phyloP scores from a whole-genome alignment of 2,888 invertebrate species.

The Cataglyphis altisquamis region DNA sequence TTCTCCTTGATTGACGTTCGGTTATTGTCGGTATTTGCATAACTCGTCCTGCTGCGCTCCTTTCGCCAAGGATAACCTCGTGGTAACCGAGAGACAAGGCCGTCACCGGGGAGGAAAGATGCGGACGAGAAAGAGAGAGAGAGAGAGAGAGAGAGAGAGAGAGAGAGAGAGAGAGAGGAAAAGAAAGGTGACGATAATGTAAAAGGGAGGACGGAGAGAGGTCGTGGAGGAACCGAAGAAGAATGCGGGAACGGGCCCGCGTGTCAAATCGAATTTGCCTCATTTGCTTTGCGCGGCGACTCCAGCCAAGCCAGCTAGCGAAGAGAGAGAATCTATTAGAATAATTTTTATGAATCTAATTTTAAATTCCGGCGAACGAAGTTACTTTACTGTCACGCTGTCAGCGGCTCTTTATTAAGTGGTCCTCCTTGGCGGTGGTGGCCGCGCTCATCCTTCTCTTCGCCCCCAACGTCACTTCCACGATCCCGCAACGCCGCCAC shows the following conservation, averaged over 20 bases:
- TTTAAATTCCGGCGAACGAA: slow-evolving; percentile 85
- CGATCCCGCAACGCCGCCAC: slow-evolving; percentile 28
- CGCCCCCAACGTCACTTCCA: background rate
- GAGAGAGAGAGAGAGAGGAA: slow-evolving; percentile 52
- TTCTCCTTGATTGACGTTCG: slow-evolving; percentile 85
- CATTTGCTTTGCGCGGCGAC: slow-evolving; percentile 80
- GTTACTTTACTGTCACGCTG: slow-evolving; percentile 84
- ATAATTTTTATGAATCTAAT: slow-evolving; percentile 86
- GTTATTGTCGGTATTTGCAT: slow-evolving; percentile 85
- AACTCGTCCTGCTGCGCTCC: slow-evolving; percentile 75
- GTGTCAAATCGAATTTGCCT: slow-evolving; percentile 86
- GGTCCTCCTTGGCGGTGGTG: slow-evolving; percentile 74
- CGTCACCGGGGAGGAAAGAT: slow-evolving; percentile 51
- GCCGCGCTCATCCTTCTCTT: slow-evolving; percentile 38
- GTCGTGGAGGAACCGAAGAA: slow-evolving; percentile 67
- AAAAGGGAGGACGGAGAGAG: slow-evolving; percentile 5
- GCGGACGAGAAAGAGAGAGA: slow-evolving; percentile 63
- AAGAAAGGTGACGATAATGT: slow-evolving; percentile 43
- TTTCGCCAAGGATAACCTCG: slow-evolving; percentile 57
- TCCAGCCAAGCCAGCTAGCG: slow-evolving; percentile 71
- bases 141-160: slow-evolving; percentile 56
- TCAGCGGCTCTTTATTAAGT: slow-evolving; percentile 84
- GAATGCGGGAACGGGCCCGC: slow-evolving; percentile 78
- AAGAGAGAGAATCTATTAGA: slow-evolving; percentile 85
- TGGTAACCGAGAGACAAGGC: slow-evolving; percentile 69